Evolutionary conservation across 64 coral and sea anemone genomes (phyloP).

Genomic region (Cladopsammia gracilis): DNA sequence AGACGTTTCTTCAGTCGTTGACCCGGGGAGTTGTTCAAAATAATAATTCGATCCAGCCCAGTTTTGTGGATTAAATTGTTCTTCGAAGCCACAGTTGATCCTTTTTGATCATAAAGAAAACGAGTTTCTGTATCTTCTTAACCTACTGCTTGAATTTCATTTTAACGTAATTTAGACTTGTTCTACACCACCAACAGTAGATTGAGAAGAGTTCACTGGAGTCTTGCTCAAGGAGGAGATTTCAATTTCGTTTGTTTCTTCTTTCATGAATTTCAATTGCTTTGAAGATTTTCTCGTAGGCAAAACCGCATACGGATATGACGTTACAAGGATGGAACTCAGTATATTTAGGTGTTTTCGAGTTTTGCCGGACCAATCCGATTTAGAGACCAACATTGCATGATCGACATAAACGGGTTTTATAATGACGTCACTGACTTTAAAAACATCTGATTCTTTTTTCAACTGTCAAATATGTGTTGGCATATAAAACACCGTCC

Average conservation of each 20-base stretch:
- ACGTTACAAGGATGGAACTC: background rate
- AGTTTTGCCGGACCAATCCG: background rate
- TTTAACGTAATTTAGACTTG: background rate
- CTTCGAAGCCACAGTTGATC: background rate
- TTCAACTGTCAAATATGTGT: background rate
- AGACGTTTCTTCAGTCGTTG: background rate
- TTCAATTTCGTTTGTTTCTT: background rate
- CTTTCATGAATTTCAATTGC: background rate
- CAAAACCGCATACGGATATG: background rate
- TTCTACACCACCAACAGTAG: background rate
- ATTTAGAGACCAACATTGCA: background rate
- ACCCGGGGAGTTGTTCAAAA: background rate
- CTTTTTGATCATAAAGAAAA: conserved; percentile 46
- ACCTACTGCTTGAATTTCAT: conserved; percentile 25
- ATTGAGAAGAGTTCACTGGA: background rate
- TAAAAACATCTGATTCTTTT: background rate
- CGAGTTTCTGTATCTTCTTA: conserved; percentile 22
- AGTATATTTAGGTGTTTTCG: background rate
- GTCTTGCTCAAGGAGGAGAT: background rate
- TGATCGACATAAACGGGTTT: no score
- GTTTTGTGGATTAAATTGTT: background rate
- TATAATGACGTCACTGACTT: background rate
- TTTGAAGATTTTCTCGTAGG: background rate
- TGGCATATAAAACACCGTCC: no score
- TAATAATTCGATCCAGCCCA: background rate